Evolutionary conservation across 1,140 invertebrate genomes (phyloP), one percentile per base, ranked within the genome.

Genomic region (Drosophila paulistorum): DNA sequence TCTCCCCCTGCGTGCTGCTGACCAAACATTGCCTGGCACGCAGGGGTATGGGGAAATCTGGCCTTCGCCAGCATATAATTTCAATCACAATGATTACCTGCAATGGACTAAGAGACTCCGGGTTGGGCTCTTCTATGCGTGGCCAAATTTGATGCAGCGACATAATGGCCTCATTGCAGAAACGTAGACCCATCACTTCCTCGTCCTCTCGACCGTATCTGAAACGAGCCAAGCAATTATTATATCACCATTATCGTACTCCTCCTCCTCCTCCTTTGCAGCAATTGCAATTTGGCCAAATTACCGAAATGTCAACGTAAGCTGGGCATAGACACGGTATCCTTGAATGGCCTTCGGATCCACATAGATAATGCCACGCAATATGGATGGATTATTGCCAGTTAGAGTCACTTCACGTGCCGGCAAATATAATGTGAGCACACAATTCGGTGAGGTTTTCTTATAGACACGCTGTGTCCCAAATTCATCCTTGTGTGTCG

Each of bases 201-300:
- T 98, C 97, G 90, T 98, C 97, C 93, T 98, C 97, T 41, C 97
- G 93, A 0, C 97, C 97, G 85, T 98, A 98, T 63, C 97, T 96
- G 86, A 80, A 51, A 69, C 37, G 37, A 39, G 11, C 11, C 11
- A 13, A 39, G 37, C 37, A 39, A 39, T 39, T 39, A 39, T 39
- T 13, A 17, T 6, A 45, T 23, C 2, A 67, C 57, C 42, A 23
- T 67, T 57, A 69, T 64, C 67, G 57, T 61, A 37, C 54, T 81
- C 54, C 64, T 5, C 30, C 30, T 30, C 30, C 5, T 30, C 17
- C 10, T 62, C 9, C 17, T 41, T 23, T 13, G 20, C 30, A 30
- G 33, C 13, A 58, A 54, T 42, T 33, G n/a, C 33, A 51, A 51
- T 51, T 51, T 17, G 39, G 7, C n/a, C 7, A 58, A 74, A 90